Conservation (phyloP, 2,888 invertebrate genomes). For the Platerodrilus igneus region DNA sequence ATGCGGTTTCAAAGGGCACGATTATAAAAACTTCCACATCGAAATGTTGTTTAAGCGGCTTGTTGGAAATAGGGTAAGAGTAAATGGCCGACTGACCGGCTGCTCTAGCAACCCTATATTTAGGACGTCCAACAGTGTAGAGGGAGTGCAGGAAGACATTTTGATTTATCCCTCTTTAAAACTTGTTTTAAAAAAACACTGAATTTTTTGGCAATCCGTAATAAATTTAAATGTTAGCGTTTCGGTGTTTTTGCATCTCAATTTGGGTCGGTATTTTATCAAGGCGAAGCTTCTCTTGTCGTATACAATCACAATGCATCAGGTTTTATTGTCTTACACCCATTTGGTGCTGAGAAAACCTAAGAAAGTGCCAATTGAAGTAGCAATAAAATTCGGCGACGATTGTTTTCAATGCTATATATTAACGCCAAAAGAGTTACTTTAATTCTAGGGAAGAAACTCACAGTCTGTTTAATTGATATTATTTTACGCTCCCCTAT, state of each 20-base stretch:
- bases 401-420: slow-evolving; percentile 46
- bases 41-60: too few species aligned
- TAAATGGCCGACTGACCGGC: slow-evolving; percentile 32
- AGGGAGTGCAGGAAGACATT: slow-evolving; percentile 27
- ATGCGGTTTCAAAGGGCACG: too few species aligned
- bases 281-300: slow-evolving; percentile 44
- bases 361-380: slow-evolving; percentile 50
- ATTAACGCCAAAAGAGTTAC: slow-evolving; percentile 43
- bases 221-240: background rate
- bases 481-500: slow-evolving; percentile 19
- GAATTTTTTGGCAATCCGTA: background rate
- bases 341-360: slow-evolving; percentile 47
- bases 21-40: too few species aligned
- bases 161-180: slow-evolving; percentile 22
- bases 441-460: slow-evolving; percentile 40
- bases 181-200: background rate
- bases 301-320: slow-evolving; percentile 50
- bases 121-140: slow-evolving; percentile 23
- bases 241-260: slow-evolving; percentile 36
- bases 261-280: slow-evolving; percentile 43
- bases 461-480: slow-evolving; percentile 29
- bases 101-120: slow-evolving; percentile 30
- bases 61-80: too few species aligned
- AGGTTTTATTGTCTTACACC: slow-evolving; percentile 50
- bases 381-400: slow-evolving; percentile 48